Percentiles rank a stretch among this genome's conserved stretches.
These are phyloP conservation scores for Dicaeum eximium DNA, from an alignment of 2,113 vertebrate species.

Conservation along the genomic window DNA sequence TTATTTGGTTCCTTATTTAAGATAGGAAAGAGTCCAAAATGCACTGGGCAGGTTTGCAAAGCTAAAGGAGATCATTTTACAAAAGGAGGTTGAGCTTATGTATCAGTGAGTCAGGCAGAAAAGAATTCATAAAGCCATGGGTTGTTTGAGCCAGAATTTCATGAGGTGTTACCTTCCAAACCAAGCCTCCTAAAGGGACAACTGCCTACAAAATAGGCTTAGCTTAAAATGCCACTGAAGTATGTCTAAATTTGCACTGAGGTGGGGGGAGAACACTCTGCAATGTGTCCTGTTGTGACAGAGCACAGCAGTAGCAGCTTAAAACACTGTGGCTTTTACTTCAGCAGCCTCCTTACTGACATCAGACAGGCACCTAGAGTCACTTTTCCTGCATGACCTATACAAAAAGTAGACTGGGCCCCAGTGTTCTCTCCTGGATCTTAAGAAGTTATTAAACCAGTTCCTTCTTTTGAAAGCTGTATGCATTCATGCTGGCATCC, in stretches of 20 bases:
- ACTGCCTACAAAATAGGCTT: neutral
- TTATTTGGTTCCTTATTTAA: neutral
- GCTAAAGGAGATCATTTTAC: neutral
- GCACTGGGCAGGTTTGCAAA: neutral
- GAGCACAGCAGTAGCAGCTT: neutral
- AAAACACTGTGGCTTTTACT: neutral
- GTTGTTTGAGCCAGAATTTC: neutral
- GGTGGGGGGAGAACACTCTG: neutral
- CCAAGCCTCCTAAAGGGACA: neutral
- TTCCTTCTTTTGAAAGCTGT: slow-evolving; percentile 27
- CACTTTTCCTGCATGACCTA: slow-evolving; percentile 18
- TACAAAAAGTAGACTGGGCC: neutral
- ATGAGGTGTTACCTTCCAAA: slow-evolving; percentile 3
- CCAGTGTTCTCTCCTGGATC: neutral
- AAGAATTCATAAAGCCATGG: neutral
- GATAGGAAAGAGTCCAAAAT: neutral
- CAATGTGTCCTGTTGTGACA: neutral
- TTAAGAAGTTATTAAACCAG: slow-evolving; percentile 45
- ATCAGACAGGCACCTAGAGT: neutral
- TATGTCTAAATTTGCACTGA: neutral
- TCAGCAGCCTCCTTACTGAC: neutral
- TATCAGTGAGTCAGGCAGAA: neutral
- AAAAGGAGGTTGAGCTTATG: neutral
- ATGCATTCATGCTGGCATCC: slow-evolving; percentile 45
- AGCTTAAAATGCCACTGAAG: neutral